These are phyloP conservation scores for Heliconius charithonia DNA, from an alignment of 2,888 invertebrate genomes.

Conservation along the genomic window DNA sequence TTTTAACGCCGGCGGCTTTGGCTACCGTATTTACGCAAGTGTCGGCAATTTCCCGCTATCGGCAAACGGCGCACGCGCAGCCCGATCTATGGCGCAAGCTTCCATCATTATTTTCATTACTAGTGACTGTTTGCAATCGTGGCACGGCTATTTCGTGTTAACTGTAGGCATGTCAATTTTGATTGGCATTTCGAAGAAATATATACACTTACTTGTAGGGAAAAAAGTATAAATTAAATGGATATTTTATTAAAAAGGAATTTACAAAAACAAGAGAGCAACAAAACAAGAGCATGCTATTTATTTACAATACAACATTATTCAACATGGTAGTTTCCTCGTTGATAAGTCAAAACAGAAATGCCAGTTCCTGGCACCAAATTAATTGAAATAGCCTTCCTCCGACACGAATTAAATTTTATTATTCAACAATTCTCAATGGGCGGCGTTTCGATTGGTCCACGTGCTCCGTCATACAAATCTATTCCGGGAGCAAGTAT, in stretches of 20 bases:
- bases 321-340: slow-evolving; percentile 6
- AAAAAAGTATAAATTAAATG: background rate
- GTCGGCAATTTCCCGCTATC: slow-evolving; percentile 71
- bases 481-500: slow-evolving; percentile 37
- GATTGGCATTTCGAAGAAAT: background rate
- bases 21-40: slow-evolving; percentile 79
- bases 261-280: background rate
- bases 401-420: slow-evolving; percentile 12
- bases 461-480: slow-evolving; percentile 35
- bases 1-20: slow-evolving; percentile 46
- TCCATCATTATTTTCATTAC: slow-evolving; percentile 80
- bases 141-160: slow-evolving; percentile 60
- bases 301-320: slow-evolving; percentile 2
- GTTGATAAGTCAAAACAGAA: slow-evolving; percentile 28
- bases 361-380: slow-evolving; percentile 27
- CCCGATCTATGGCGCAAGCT: slow-evolving; percentile 73
- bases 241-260: background rate
- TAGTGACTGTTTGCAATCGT: slow-evolving; percentile 65
- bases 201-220: background rate
- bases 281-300: background rate
- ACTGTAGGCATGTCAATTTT: slow-evolving; percentile 45
- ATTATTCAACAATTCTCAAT: slow-evolving; percentile 31
- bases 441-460: slow-evolving; percentile 26
- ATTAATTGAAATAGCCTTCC: slow-evolving; percentile 30
- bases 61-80: slow-evolving; percentile 70